These are phyloP conservation scores for Chroicocephalus ridibundus DNA, from an alignment of 2,113 vertebrate species.

Conservation along the genomic window DNA sequence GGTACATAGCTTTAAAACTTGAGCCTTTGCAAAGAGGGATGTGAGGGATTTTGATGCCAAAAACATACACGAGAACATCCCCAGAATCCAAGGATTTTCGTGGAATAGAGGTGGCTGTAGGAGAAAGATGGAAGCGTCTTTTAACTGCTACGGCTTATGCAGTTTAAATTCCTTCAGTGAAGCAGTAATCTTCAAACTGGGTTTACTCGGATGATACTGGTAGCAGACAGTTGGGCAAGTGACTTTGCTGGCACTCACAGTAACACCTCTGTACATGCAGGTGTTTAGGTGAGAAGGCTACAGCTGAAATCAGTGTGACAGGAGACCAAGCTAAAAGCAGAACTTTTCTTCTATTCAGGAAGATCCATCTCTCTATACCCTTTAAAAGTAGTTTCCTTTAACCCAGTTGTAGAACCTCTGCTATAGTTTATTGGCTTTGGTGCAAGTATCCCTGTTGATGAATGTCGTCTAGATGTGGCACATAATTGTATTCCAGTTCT, in stretches of 20 bases:
- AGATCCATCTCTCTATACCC: neutral
- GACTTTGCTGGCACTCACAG: neutral
- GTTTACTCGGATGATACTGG: neutral
- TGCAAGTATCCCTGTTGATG: neutral
- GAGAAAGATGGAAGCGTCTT: neutral
- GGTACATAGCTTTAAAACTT: neutral
- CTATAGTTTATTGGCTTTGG: rapidly evolving
- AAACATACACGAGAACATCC: neutral
- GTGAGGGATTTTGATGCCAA: neutral
- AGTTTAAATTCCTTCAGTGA: neutral
- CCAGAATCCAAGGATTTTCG: neutral
- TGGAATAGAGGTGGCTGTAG: neutral
- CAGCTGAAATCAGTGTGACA: neutral
- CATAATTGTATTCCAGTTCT: neutral
- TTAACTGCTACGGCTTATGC: neutral
- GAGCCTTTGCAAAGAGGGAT: neutral
- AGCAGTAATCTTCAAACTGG: neutral
- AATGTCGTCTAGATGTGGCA: neutral
- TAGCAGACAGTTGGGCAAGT: neutral
- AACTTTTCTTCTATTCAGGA: neutral
- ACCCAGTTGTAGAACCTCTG: neutral
- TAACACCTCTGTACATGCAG: neutral
- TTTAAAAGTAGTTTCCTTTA: neutral
- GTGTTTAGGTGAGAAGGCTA: neutral
- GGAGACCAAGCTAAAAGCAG: neutral